A percentile compares a stretch with the other conserved stretches of the same genome.
Conservation (phyloP, 2,113 vertebrate species). For the Rafetus swinhoei region DNA sequence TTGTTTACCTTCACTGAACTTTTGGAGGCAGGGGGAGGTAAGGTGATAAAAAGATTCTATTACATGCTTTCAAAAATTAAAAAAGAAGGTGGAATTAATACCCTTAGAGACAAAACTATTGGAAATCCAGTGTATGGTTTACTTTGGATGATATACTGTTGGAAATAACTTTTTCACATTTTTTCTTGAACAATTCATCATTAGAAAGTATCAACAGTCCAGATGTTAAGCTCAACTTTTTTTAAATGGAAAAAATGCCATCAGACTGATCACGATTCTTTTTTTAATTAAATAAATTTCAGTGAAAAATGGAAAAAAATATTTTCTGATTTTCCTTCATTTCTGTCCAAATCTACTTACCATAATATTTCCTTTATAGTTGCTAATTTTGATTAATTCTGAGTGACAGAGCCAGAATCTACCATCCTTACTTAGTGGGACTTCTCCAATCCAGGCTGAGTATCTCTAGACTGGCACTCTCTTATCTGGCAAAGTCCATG, state of each 20-base stretch:
- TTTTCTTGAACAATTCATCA: slow-evolving; percentile 14
- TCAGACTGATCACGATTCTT: not conserved
- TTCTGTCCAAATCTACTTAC: not conserved
- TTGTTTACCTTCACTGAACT: slow-evolving; percentile 53
- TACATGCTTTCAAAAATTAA: slow-evolving; percentile 37
- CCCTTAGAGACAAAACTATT: slow-evolving; percentile 43
- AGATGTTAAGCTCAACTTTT: slow-evolving; percentile 10
- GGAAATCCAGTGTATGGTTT: slow-evolving; percentile 43
- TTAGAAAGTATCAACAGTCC: not conserved
- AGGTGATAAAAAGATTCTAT: slow-evolving; percentile 63
- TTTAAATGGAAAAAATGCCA: not conserved
- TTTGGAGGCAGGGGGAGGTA: slow-evolving; percentile 21
- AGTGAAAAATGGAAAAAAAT: not conserved
- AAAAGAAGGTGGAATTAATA: slow-evolving; percentile 51
- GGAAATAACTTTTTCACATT: not conserved
- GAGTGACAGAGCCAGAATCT: not conserved
- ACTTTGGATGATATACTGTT: slow-evolving; percentile 32
- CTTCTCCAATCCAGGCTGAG: not conserved
- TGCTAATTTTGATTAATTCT: not conserved
- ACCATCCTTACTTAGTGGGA: not conserved
- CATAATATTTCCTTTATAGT: not conserved
- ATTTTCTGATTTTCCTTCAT: not conserved
- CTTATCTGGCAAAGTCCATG: too few relatives aligned
- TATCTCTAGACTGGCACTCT: too few relatives aligned
- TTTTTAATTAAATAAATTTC: not conserved